These are phyloP conservation scores for Pavo muticus DNA, from an alignment of 2,113 vertebrate genomes.

Conservation along the genomic window DNA sequence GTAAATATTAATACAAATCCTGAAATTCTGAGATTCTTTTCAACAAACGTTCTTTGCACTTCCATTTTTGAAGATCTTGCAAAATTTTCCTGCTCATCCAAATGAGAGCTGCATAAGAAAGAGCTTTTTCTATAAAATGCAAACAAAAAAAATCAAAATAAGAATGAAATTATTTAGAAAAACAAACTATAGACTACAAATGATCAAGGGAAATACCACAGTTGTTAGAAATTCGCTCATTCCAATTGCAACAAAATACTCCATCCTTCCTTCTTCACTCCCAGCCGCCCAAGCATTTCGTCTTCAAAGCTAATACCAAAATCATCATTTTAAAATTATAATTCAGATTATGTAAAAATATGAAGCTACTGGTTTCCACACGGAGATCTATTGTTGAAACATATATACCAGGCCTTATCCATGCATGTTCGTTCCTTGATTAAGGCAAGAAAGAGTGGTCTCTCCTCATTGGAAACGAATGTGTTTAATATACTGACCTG, in stretches of 20 bases:
- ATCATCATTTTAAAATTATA: neutral
- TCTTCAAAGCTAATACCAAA: neutral
- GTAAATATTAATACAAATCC: neutral
- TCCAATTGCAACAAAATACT: neutral
- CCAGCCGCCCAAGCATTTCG: accelerated
- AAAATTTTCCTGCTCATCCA: neutral
- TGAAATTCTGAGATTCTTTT: neutral
- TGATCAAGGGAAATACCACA: neutral
- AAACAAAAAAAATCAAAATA: neutral
- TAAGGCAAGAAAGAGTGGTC: neutral
- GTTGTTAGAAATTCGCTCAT: neutral
- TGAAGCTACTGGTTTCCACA: neutral
- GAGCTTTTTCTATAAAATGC: neutral
- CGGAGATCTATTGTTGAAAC: neutral
- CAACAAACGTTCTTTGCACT: neutral
- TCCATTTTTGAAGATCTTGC: neutral
- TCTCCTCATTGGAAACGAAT: neutral
- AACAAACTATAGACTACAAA: neutral
- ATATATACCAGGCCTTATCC: neutral
- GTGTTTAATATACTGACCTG: constrained; percentile 78
- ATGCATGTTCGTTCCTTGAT: neutral
- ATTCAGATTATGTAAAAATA: neutral
- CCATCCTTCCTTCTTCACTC: neutral
- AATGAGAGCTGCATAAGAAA: neutral
- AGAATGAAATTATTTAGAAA: neutral